Percentiles rank a stretch among this genome's conserved stretches.
These are phyloP conservation scores for Tuta absoluta DNA, from an alignment of 2,888 invertebrate genomes.

Conservation along the genomic window DNA sequence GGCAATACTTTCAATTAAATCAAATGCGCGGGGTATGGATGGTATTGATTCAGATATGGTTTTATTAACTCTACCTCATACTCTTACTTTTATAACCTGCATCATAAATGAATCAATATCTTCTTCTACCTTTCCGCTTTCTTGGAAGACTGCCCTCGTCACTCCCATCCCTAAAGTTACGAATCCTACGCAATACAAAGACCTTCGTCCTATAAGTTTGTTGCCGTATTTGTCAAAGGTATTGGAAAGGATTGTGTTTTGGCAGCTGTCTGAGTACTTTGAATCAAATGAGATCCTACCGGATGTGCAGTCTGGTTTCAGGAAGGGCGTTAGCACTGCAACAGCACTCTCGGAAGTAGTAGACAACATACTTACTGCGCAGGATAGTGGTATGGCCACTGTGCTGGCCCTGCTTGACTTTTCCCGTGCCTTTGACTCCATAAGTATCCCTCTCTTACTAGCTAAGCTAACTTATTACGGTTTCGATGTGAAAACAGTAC, in stretches of 20 bases:
- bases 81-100: conserved; percentile 13
- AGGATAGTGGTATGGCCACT: conserved; percentile 13
- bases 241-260: conserved; percentile 11
- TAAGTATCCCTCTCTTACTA: conserved; percentile 5
- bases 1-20: conserved; percentile 18
- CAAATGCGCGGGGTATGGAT: conserved; percentile 22
- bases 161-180: neutral
- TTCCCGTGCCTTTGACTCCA: conserved; percentile 7
- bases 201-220: conserved; percentile 18
- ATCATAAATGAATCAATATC: conserved; percentile 8
- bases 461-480: conserved; percentile 12
- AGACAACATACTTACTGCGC: conserved; percentile 13
- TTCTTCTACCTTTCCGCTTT: conserved; percentile 1
- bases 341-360: conserved; percentile 14
- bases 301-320: conserved; percentile 12
- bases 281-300: conserved; percentile 7
- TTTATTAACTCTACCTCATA: conserved; percentile 16
- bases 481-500: neutral
- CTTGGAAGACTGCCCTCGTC: too few relatives aligned
- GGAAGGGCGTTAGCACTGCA: neutral
- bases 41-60: conserved; percentile 17
- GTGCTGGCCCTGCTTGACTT: conserved; percentile 10
- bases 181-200: conserved; percentile 2
- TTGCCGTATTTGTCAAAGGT: conserved; percentile 14
- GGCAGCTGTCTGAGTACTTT: neutral